A percentile compares a stretch with the other conserved stretches of the same genome.
These are phyloP conservation scores for Meandrina meandrites DNA, from an alignment of 92 coral and sea anemone genomes.

Conservation along the genomic window DNA sequence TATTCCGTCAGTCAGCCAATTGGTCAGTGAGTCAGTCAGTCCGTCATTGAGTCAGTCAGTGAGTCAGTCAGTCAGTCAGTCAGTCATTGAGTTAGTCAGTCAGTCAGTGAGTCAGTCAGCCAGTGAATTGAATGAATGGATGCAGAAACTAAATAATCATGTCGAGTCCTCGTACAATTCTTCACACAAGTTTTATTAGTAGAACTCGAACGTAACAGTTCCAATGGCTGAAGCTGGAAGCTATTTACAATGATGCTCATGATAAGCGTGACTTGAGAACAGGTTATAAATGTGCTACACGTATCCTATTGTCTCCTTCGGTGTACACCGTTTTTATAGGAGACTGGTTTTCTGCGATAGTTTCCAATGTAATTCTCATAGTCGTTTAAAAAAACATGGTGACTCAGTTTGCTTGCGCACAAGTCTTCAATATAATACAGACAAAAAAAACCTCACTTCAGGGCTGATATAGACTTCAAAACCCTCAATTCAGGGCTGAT, in stretches of 20 bases:
- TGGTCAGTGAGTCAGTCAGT: too few relatives aligned
- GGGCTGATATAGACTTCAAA: background rate
- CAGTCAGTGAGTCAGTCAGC: too few relatives aligned
- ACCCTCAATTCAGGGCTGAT: background rate
- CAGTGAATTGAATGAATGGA: too few relatives aligned
- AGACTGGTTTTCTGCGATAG: background rate
- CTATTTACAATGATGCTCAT: background rate
- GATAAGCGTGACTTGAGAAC: background rate
- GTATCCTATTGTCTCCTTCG: background rate
- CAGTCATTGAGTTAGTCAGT: too few relatives aligned
- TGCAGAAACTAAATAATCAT: too few relatives aligned
- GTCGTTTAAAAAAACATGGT: background rate
- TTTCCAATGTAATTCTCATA: background rate
- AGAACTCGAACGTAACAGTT: background rate
- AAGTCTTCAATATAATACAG: background rate
- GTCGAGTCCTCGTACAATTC: too few relatives aligned
- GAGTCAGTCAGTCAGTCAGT: too few relatives aligned
- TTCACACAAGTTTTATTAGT: background rate
- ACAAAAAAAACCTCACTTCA: too few relatives aligned
- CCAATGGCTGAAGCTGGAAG: background rate
- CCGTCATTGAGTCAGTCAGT: too few relatives aligned
- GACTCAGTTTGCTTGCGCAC: background rate
- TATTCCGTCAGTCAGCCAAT: too few relatives aligned
- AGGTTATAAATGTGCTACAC: background rate
- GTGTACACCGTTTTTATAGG: constrained; percentile 15